Evolutionary conservation across 2,888 invertebrate species (phyloP).

Genomic region (Lasioglossum oenotherae): DNA sequence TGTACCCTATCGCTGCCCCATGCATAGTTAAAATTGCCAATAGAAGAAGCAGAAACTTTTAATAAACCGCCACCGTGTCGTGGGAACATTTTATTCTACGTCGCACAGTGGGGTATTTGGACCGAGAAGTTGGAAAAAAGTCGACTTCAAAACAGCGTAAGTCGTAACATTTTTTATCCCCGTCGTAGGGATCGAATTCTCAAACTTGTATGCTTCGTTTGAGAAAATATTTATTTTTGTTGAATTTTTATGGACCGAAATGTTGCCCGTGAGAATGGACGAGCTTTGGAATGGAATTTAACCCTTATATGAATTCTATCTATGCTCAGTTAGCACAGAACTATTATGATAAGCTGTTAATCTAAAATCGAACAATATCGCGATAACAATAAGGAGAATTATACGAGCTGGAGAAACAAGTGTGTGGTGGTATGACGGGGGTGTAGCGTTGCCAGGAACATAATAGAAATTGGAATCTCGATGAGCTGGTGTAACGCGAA

Average conservation of each 20-base stretch:
- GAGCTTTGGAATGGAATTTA: too few species aligned
- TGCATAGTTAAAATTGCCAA: background rate
- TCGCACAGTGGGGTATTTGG: too few species aligned
- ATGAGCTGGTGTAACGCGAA: constrained; percentile 58
- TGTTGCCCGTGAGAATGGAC: too few species aligned
- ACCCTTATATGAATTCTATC: background rate
- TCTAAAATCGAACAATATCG: background rate
- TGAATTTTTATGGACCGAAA: too few species aligned
- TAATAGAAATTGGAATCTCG: constrained; percentile 65
- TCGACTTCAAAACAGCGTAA: too few species aligned
- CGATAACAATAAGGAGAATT: background rate
- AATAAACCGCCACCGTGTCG: background rate
- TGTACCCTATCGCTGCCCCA: background rate
- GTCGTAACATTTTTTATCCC: too few species aligned
- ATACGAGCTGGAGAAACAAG: constrained; percentile 3
- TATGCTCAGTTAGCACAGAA: background rate
- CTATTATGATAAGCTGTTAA: background rate
- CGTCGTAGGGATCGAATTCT: background rate
- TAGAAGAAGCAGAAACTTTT: constrained; percentile 1
- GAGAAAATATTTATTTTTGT: background rate
- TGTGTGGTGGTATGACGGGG: background rate
- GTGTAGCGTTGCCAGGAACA: constrained; percentile 2
- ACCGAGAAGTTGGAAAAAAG: too few species aligned
- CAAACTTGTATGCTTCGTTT: background rate
- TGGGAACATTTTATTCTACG: background rate